Evolutionary conservation across 2,797 vertebrate species (phyloP).

Genomic region (Emys orbicularis): DNA sequence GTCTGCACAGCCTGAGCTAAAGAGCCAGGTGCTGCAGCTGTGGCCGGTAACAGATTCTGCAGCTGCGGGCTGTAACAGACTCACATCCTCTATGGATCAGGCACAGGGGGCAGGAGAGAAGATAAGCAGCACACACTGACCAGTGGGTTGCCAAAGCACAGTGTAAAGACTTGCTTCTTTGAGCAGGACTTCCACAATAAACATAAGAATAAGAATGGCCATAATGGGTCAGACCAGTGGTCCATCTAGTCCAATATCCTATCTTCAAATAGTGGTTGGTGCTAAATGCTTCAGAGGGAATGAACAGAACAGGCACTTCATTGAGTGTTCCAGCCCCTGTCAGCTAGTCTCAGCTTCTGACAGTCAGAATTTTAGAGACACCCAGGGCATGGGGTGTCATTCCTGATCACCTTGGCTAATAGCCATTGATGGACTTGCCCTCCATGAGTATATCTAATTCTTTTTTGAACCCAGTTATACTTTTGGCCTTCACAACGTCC

Average conservation of each 20-base stretch:
- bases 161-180: background rate
- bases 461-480: no score
- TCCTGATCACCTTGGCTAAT: background rate
- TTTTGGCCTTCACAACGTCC: background rate
- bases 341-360: background rate
- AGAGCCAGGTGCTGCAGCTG: background rate
- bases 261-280: background rate
- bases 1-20: background rate
- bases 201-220: background rate
- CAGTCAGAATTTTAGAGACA: background rate
- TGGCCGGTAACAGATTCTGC: background rate
- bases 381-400: background rate
- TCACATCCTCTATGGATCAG: background rate
- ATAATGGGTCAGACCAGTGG: background rate
- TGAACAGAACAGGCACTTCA: background rate
- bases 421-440: background rate
- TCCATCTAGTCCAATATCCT: background rate
- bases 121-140: background rate
- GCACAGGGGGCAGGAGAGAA: background rate
- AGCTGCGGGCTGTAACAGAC: background rate
- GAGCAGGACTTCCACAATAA: background rate
- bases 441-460: no score
- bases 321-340: background rate
- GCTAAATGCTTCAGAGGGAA: background rate
- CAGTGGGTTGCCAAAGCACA: background rate